Conservation (phyloP, 2,888 invertebrate species). For the Deilephila porcellus region DNA sequence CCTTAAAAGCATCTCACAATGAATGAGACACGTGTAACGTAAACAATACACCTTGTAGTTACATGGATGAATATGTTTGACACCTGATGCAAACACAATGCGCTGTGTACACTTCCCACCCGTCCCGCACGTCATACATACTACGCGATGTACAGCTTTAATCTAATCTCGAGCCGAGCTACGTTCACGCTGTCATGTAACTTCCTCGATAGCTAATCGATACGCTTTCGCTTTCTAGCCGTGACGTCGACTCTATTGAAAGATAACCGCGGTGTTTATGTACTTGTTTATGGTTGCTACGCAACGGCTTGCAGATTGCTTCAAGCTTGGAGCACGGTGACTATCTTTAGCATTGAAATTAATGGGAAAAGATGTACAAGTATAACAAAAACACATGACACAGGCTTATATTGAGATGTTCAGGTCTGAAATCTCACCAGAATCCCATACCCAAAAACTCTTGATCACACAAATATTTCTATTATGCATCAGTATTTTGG, state of each 20-base stretch:
- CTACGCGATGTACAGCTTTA: conserved; percentile 5
- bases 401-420: too few relatives aligned
- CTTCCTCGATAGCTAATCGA: conserved; percentile 7
- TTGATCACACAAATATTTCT: too few relatives aligned
- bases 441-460: too few relatives aligned
- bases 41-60: neutral
- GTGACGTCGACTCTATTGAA: neutral
- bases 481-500: too few relatives aligned
- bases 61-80: neutral
- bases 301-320: neutral
- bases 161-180: neutral
- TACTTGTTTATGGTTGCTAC: neutral
- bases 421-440: too few relatives aligned
- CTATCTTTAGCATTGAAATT: too few relatives aligned
- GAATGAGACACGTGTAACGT: neutral
- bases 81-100: conserved; percentile 1
- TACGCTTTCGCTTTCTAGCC: neutral
- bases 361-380: too few relatives aligned
- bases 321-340: neutral
- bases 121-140: neutral
- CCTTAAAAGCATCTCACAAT: too few relatives aligned
- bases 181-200: neutral
- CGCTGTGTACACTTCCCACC: neutral
- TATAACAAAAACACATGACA: too few relatives aligned
- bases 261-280: neutral